Evolutionary conservation across 2,797 vertebrate species (phyloP), one percentile per base, ranked within the genome.

Genomic region (Mormyrus hasselquistii): DNA sequence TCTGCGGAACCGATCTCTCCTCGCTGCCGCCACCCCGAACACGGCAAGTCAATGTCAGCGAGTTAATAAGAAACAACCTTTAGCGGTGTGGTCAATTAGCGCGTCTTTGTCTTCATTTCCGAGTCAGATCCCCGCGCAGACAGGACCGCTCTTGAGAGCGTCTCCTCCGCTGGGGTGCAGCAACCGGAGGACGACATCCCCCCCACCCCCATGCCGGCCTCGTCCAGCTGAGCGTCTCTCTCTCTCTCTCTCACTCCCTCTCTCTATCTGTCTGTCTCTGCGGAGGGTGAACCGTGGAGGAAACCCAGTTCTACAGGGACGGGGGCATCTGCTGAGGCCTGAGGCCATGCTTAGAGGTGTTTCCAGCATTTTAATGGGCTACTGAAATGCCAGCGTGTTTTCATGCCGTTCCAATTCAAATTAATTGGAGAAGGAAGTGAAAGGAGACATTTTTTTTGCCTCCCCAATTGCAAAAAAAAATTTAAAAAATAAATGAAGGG

Each of bases 351-450:
- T 96, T 94, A 95, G 95, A 96, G 95, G 94, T 93, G 94, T 95
- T 95, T 96, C 96, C 95, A 96, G 96, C 95, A 95, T 96, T 96
- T 96, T 96, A 96, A 96, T 96, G 95, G 95, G 94, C 93, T 95
- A 94, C 95, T 95, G 94, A 96, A 96, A 96, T 96, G 95, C 95
- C 96, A 96, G 95, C 93, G 92, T 94, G 95, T 95, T 96, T 95
- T 96, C 93, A 96, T 96, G 95, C 95, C 94, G 94, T 95, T 96
- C 95, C 95, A 96, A 95, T 96, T 95, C 93, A 90, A 95, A 95
- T 94, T 93, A 92, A 94, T 94, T 96, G 95, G 95, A 96, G 94
- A 93, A 93, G 93, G 94, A 96, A 95, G 93, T 93, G 93, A 94
- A 93, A 93, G 93, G 89, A 92, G 93, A 93, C 94, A 93, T 95